phyloP scores from a whole-genome alignment of 2,113 vertebrate species.

The Propithecus coquereli region DNA sequence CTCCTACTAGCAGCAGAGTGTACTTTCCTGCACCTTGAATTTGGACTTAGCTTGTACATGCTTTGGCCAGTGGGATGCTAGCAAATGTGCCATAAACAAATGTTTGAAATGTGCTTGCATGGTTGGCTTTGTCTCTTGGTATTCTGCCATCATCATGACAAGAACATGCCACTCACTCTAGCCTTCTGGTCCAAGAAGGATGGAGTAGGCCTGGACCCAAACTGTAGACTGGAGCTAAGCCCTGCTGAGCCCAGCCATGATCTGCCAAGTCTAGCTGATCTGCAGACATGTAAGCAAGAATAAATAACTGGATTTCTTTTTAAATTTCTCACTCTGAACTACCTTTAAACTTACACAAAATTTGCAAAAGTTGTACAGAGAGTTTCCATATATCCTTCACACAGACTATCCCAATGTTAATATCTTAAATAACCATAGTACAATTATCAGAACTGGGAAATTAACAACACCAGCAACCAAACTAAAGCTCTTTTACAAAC shows the following conservation, averaged over 20 bases:
- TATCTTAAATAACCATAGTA: neutral
- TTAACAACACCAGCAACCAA: conserved; percentile 3
- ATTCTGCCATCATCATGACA: neutral
- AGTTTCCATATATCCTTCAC: neutral
- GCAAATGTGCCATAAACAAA: neutral
- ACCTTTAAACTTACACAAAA: conserved; percentile 44
- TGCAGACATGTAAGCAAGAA: conserved; percentile 4
- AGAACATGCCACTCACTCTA: neutral
- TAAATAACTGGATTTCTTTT: neutral
- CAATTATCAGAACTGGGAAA: neutral
- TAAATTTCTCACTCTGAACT: conserved; percentile 1
- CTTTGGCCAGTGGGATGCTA: neutral
- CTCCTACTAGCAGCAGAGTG: neutral
- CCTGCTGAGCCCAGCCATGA: neutral
- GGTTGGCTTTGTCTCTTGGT: neutral
- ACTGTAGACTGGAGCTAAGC: neutral
- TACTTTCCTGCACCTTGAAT: neutral
- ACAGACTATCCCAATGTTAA: neutral
- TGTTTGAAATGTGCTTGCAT: neutral
- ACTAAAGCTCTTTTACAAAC: conserved; percentile 10
- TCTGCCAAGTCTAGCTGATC: neutral
- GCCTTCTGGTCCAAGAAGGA: neutral
- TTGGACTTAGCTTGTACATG: neutral
- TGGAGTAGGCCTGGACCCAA: neutral
- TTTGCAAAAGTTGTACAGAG: neutral